Evolutionary conservation across 1,140 invertebrate genomes (phyloP).

Genomic region (Armadillidium nasatum): DNA sequence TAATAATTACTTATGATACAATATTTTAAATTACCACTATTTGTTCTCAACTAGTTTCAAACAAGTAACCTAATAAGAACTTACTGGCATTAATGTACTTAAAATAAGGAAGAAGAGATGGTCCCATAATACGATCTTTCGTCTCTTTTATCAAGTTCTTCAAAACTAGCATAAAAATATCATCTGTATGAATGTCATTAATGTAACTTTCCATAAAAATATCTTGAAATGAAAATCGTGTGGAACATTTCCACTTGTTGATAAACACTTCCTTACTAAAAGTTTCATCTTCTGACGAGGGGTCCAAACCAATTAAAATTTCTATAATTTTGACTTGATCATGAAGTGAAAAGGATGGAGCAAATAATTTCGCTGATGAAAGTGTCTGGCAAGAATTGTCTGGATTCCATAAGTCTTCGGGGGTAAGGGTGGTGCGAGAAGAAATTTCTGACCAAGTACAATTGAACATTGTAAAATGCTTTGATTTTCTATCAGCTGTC

Average conservation of each 20-base stretch:
- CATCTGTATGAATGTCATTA: background rate
- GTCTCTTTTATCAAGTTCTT: background rate
- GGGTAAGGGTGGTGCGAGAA: background rate
- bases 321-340: background rate
- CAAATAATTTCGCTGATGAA: background rate
- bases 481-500: background rate
- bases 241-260: background rate
- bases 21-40: too few relatives aligned
- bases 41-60: background rate
- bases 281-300: background rate
- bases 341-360: background rate
- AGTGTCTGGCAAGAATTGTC: background rate
- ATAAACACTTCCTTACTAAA: background rate
- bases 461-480: background rate
- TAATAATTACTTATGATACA: too few relatives aligned
- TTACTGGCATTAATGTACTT: background rate
- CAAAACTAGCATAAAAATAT: background rate
- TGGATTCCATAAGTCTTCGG: background rate
- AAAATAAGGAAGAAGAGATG: background rate
- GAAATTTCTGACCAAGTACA: background rate
- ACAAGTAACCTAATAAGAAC: background rate
- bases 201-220: background rate
- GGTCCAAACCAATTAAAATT: background rate
- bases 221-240: background rate
- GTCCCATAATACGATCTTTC: background rate